Evolutionary conservation across 2,113 vertebrate species (phyloP), one percentile per base, ranked within the genome.

Genomic region (Chitala chitala): DNA sequence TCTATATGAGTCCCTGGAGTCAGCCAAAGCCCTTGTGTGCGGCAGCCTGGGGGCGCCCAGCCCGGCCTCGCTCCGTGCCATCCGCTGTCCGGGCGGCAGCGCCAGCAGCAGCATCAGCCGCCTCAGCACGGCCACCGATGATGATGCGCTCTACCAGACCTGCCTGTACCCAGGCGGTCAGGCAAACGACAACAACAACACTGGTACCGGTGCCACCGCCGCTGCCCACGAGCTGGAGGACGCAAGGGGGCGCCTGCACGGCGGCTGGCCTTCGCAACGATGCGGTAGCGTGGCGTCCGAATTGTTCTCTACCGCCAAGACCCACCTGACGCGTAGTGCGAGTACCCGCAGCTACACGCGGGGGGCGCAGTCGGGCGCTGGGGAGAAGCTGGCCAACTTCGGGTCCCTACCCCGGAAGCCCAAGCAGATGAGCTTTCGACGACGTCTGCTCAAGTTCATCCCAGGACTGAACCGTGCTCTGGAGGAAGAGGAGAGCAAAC

Each of bases 401-500:
- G 79, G 31, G 61, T 82, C 82, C 13, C 78, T 93, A 66, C 92
- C 94, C 76, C 90, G 90, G 56, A 97, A 94, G 53, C 87, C 90
- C 71, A 93, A 95, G 29, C 94, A 89, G 80, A 94, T 92, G 73
- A 98, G 95, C 87, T 94, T 98, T 83, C 92, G 94, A 50, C 84
- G 83, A 44, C 90, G 92, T 42, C 87, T 98, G 74, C 91, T 98
- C 64, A 98, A 96, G 76, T 98, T 94, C 83, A 98, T 98, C 86
- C 96, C 96, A 0, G 96, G 96, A 17, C 87, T 98, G 79, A 98
- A 98, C 84, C 90, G 91, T 72, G 92, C 94, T 0, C 83, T 98
- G 83, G 96, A 98, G 80, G 96, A 98, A 84, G 95, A 97, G 81
- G 95, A 98, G 84, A 98, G 96, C 86, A 95, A 96, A 81, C 88